These are phyloP conservation scores for Buathra laborator DNA, from an alignment of 2,888 invertebrate species.

Conservation along the genomic window DNA sequence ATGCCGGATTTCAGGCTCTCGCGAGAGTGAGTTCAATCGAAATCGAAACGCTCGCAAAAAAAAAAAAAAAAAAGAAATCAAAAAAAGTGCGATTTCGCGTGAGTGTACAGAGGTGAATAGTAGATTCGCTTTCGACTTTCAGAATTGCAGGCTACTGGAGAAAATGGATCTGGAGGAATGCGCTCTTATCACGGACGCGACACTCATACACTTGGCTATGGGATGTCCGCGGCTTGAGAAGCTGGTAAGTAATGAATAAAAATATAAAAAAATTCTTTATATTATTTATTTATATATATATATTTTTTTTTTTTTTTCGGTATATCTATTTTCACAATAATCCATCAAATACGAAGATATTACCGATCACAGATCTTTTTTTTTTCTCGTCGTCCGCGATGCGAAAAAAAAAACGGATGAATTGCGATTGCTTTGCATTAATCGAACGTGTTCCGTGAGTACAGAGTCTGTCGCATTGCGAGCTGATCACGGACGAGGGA, in stretches of 20 bases:
- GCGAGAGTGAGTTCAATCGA: constrained; percentile 89
- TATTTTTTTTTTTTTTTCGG: not conserved
- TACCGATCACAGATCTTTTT: too few species aligned
- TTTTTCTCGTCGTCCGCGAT: not conserved
- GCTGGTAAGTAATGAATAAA: constrained; percentile 89
- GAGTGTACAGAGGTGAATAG: constrained; percentile 26
- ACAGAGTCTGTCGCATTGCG: constrained; percentile 99
- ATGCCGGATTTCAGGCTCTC: constrained; percentile 97
- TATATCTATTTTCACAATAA: not conserved
- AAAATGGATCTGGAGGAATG: constrained; percentile 99
- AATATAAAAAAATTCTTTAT: not conserved
- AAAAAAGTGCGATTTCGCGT: not conserved
- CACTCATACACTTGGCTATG: constrained; percentile 96
- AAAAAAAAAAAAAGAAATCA: constrained; percentile 31
- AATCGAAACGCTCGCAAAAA: constrained; percentile 19
- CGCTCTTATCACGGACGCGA: constrained; percentile 97
- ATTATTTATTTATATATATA: too few species aligned
- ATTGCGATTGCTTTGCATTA: constrained; percentile 9
- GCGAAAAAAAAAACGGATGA: not conserved
- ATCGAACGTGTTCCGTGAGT: constrained; percentile 38
- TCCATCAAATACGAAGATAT: too few species aligned
- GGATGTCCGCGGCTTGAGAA: constrained; percentile 98
- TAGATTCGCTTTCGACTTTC: constrained; percentile 77
- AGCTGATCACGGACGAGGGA: constrained; percentile 99
- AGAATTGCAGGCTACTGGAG: constrained; percentile 97